Evolutionary conservation across 2,113 vertebrate genomes (phyloP).

Genomic region (Oenanthe melanoleuca): DNA sequence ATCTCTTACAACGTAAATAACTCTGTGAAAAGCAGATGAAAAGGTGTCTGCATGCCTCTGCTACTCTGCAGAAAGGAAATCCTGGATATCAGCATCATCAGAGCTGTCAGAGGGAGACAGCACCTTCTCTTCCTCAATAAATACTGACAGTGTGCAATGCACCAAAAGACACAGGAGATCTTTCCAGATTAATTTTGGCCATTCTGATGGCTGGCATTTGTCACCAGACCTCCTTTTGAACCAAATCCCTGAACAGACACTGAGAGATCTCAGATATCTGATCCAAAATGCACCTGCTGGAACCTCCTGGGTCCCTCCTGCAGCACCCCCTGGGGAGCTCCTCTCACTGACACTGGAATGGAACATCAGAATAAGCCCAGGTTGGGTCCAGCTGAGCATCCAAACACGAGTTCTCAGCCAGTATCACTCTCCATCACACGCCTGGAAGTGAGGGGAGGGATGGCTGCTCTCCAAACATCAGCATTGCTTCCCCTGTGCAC

Average conservation of each 20-base stretch:
- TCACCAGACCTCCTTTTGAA: neutral
- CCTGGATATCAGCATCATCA: neutral
- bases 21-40: neutral
- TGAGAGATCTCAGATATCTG: neutral
- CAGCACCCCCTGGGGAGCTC: neutral
- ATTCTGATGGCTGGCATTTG: neutral
- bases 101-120: neutral
- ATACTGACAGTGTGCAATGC: accelerated
- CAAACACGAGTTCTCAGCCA: neutral
- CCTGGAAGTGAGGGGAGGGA: neutral
- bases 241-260: neutral
- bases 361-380: neutral
- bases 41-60: neutral
- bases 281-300: neutral
- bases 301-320: neutral
- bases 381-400: neutral
- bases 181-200: neutral
- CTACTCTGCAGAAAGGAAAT: neutral
- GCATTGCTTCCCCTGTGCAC: neutral
- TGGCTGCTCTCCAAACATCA: neutral
- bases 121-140: accelerated
- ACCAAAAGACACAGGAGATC: neutral
- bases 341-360: neutral
- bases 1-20: neutral
- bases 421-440: neutral